Conservation (phyloP, 2,797 vertebrate genomes). For the Otolemur crassicaudatus region DNA sequence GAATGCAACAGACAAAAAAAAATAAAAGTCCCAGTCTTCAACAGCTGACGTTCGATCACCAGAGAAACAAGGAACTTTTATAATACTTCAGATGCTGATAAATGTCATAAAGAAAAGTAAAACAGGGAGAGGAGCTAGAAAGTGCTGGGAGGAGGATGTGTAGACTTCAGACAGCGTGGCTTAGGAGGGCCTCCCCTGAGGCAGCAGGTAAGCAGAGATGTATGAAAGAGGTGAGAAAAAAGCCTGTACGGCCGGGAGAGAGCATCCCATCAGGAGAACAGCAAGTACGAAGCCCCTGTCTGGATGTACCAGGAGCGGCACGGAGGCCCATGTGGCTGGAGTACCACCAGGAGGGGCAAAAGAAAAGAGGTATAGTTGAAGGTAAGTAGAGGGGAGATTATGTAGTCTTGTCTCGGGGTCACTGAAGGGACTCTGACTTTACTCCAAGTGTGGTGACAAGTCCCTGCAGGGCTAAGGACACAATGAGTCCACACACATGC, state of each 20-base stretch:
- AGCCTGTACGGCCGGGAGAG: not conserved
- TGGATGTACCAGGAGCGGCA: not conserved
- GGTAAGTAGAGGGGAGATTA: not conserved
- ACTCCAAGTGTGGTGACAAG: not conserved
- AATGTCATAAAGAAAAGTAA: not conserved
- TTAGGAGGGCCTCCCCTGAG: not conserved
- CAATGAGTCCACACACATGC: not conserved
- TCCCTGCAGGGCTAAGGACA: not conserved
- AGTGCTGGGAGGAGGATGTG: not conserved
- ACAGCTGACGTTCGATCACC: not conserved
- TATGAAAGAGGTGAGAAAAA: not conserved
- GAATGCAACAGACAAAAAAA: not conserved
- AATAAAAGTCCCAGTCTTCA: not conserved
- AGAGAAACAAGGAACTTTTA: conserved; percentile 13
- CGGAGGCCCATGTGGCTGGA: not conserved
- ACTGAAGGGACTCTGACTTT: not conserved
- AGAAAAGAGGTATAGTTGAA: fast-evolving
- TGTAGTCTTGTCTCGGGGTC: not conserved
- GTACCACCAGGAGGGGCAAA: not conserved
- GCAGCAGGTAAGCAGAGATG: not conserved
- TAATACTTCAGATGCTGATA: not conserved
- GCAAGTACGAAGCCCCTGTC: not conserved
- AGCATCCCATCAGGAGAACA: not conserved
- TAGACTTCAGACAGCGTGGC: not conserved
- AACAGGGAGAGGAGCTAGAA: not conserved